Conservation (phyloP, 2,888 invertebrate species). For the Dendrolimus pini region DNA sequence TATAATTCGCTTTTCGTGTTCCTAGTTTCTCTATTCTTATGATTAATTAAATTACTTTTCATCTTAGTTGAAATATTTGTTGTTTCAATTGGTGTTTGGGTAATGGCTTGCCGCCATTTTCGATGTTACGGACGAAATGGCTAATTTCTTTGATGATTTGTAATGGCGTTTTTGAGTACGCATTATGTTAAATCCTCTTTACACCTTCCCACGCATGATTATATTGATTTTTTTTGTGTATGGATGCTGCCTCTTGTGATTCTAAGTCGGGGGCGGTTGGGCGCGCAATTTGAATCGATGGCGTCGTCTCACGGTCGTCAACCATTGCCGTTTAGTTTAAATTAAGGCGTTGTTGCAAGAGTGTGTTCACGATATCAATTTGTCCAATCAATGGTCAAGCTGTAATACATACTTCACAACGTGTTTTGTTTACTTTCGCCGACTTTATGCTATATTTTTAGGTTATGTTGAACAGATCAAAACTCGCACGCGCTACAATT, state of each 20-base stretch:
- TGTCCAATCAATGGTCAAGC: no score
- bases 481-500: neutral
- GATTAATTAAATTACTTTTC: neutral
- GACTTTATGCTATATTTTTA: no score
- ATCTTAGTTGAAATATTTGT: neutral
- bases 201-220: constrained; percentile 7
- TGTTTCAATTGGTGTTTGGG: neutral
- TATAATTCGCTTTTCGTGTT: neutral
- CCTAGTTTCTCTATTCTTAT: neutral
- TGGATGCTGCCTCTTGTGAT: constrained; percentile 16
- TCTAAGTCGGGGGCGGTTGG: constrained; percentile 19
- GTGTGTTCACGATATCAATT: no score
- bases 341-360: neutral
- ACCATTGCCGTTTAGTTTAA: neutral
- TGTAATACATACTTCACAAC: no score
- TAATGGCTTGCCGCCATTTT: constrained; percentile 61
- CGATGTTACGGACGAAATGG: constrained; percentile 22
- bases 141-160: constrained; percentile 19
- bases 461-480: neutral
- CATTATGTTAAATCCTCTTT: neutral
- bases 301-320: constrained; percentile 34
- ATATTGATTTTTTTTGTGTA: constrained; percentile 30
- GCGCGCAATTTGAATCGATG: constrained; percentile 60
- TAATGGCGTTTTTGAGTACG: constrained; percentile 20
- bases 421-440: no score